phyloP scores from a whole-genome alignment of 1,140 invertebrate genomes.

The Euura saliciscinereae region DNA sequence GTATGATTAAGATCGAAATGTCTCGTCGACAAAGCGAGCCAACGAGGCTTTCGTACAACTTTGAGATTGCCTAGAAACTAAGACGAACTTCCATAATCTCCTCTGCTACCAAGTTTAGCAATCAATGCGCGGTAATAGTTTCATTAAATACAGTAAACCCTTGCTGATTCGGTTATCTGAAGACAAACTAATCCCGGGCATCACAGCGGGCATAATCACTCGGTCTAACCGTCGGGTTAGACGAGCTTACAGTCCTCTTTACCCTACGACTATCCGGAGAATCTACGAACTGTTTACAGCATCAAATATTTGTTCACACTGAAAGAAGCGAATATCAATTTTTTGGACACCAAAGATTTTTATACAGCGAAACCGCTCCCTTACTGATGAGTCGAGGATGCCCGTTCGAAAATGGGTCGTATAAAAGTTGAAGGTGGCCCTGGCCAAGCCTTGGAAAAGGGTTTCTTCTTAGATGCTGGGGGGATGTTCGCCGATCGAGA shows the following conservation, averaged over 20 bases:
- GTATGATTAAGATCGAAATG: slow-evolving; percentile 10
- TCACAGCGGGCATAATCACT: background rate
- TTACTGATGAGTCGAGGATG: background rate
- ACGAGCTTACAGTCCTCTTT: background rate
- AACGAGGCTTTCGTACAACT: slow-evolving; percentile 32
- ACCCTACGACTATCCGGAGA: too few species aligned
- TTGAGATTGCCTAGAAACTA: slow-evolving; percentile 39
- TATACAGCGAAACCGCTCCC: background rate
- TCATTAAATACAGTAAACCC: slow-evolving; percentile 50
- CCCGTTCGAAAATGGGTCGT: background rate
- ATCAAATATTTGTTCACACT: too few species aligned
- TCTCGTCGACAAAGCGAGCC: slow-evolving; percentile 27
- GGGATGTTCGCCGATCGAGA: background rate
- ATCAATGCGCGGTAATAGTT: slow-evolving; percentile 52
- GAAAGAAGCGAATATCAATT: background rate
- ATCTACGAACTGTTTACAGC: too few species aligned
- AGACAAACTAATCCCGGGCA: slow-evolving; percentile 13
- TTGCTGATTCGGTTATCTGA: slow-evolving; percentile 29
- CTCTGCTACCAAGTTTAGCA: slow-evolving; percentile 41
- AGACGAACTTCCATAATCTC: slow-evolving; percentile 48
- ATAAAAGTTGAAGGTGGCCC: background rate
- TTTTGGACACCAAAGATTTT: background rate
- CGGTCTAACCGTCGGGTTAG: background rate
- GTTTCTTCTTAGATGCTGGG: background rate
- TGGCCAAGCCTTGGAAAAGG: background rate